phyloP scores from a whole-genome alignment of 2,888 invertebrate genomes.

The Lomographa bimaculata region DNA sequence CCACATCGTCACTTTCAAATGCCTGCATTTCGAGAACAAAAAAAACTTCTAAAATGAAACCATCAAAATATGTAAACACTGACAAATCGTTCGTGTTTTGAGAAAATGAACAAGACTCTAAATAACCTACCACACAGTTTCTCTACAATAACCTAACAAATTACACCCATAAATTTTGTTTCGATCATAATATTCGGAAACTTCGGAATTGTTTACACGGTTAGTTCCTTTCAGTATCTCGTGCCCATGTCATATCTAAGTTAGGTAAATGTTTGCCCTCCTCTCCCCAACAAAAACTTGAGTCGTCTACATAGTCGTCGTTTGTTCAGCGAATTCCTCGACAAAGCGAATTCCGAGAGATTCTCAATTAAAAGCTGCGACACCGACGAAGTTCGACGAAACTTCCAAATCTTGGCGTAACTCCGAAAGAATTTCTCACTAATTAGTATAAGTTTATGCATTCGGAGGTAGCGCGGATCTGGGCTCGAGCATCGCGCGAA shows the following conservation, averaged over 20 bases:
- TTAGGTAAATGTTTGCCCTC: conserved; percentile 22
- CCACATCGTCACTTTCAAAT: no score
- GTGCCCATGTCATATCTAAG: conserved; percentile 20
- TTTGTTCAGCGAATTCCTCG: conserved; percentile 68
- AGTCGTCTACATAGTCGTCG: conserved; percentile 59
- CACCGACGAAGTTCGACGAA: conserved; percentile 68
- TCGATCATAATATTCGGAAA: conserved; percentile 22
- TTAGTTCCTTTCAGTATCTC: conserved; percentile 16
- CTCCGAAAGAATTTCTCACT: conserved; percentile 75
- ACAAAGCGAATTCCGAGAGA: conserved; percentile 76
- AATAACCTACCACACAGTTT: conserved; percentile 18
- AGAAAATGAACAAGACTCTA: conserved; percentile 15
- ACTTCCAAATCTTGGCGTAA: conserved; percentile 73
- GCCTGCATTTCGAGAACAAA: no score
- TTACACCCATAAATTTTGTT: conserved; percentile 23
- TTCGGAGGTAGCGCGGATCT: conserved; percentile 51
- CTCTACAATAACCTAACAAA: conserved; percentile 17
- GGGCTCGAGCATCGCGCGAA: conserved; percentile 8
- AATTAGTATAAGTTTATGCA: conserved; percentile 82
- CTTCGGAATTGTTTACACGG: conserved; percentile 21
- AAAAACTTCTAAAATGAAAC: no score
- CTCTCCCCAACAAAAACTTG: conserved; percentile 43
- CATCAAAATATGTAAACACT: no score
- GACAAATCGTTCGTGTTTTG: no score
- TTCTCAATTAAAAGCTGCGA: conserved; percentile 80